These are phyloP conservation scores for Hydrolagus colliei DNA, from an alignment of 2,797 vertebrate species.

Conservation along the genomic window DNA sequence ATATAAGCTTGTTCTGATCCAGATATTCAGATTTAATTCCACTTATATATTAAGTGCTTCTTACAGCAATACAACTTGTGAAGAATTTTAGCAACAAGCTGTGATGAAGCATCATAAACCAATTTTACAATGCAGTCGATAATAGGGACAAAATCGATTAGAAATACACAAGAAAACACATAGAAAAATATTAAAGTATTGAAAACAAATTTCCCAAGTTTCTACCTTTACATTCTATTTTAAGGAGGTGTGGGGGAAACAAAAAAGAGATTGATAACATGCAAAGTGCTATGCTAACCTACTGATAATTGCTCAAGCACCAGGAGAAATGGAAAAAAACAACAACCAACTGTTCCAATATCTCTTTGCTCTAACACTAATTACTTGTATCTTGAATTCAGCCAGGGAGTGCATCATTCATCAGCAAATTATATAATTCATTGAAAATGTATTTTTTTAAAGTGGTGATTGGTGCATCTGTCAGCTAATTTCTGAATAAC, in stretches of 20 bases:
- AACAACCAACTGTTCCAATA: neutral
- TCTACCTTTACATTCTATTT: too few species aligned
- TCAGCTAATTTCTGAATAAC: neutral
- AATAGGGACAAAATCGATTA: too few species aligned
- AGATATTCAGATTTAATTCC: slow-evolving; percentile 12
- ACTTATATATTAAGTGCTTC: neutral
- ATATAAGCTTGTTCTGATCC: neutral
- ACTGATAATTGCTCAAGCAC: neutral
- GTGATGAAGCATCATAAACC: neutral
- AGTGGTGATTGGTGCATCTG: neutral
- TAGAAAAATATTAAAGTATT: too few species aligned
- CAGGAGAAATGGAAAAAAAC: neutral
- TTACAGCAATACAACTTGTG: neutral
- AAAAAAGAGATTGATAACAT: too few species aligned
- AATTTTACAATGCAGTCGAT: neutral
- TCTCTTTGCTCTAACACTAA: neutral
- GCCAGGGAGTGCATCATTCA: neutral
- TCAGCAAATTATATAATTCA: neutral
- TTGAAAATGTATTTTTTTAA: neutral
- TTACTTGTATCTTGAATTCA: neutral
- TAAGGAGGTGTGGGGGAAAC: too few species aligned
- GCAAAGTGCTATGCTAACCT: too few species aligned
- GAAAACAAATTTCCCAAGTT: too few species aligned
- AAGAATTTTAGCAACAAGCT: neutral
- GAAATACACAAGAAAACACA: too few species aligned